Conservation (phyloP, 2,797 vertebrate genomes). For the Mormyrops boulengeri region DNA sequence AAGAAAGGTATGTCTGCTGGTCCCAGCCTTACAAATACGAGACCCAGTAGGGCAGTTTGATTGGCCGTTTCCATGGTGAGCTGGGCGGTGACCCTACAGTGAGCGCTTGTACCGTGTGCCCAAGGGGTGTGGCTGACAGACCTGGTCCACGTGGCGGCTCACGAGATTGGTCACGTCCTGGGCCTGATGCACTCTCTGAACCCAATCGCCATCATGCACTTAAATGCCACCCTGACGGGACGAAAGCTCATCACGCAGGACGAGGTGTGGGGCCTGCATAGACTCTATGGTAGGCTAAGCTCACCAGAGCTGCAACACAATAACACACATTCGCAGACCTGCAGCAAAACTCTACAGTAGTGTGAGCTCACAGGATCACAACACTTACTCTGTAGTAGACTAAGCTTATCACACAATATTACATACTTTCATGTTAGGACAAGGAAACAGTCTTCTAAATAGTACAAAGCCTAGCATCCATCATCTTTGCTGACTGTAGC, state of each 20-base stretch:
- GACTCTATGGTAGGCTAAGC: slow-evolving; percentile 76
- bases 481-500: not conserved
- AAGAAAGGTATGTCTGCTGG: slow-evolving; percentile 73
- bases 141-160: slow-evolving; percentile 88
- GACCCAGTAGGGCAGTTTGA: not conserved
- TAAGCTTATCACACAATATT: not conserved
- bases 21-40: not conserved
- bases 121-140: slow-evolving; percentile 94
- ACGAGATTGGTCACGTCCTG: slow-evolving; percentile 89
- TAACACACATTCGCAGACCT: not conserved
- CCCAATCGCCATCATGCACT: slow-evolving; percentile 84
- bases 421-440: not conserved
- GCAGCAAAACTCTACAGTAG: not conserved
- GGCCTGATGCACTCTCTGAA: slow-evolving; percentile 95
- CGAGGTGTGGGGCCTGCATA: slow-evolving; percentile 90
- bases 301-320: not conserved
- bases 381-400: not conserved
- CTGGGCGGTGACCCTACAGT: not conserved
- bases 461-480: not conserved
- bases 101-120: not conserved
- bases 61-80: not conserved
- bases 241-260: slow-evolving; percentile 87
- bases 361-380: not conserved
- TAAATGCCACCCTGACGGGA: slow-evolving; percentile 88
- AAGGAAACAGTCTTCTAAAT: not conserved